Evolutionary conservation across 2,113 vertebrate genomes (phyloP), one percentile per base, ranked within the genome.

Genomic region (Carassius carassius): DNA sequence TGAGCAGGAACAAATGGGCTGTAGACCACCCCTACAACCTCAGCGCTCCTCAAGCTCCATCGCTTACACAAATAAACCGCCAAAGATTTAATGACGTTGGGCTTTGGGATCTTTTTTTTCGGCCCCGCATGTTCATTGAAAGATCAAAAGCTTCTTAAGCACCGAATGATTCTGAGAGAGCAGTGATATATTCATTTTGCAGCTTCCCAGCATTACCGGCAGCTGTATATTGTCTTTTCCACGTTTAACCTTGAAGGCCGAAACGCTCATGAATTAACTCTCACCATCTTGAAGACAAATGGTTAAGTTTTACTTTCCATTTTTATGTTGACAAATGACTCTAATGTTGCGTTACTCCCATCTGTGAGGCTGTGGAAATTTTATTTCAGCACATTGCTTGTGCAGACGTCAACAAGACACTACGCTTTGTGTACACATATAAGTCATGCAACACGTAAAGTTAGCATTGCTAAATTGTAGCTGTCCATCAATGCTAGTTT

Each of bases 11-110:
- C 90, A 89, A 90, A 92, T 90, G 86, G 83, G 86, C 82, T 81
- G 85, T 16, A 69, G 92, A 93, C 92, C 94, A 92, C 92, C 92
- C 91, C 83, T 63, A 75, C 58, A 84, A 81, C 80, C 10, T 74
- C 87, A 80, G 87, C 6, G 17, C 17, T 56, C 54, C 54, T 56
- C 6, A 7, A 84, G 87, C 87, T 72, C 86, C 82, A 74, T 88
- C 25, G 83, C 91, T 92, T 92, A 91, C 69, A 91, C 88, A 94
- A 94, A 95, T 92, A 94, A 93, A 94, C 91, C 84, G 21, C 70
- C 84, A 80, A 78, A 82, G 90, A 91, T 92, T 91, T 91, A 91
- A 92, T 91, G 92, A 92, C 84, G 88, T 86, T 14, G 35, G 86
- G 86, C 85, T 89, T 92, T 78, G n/a, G 87, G 60, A 65, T 41